phyloP scores from a whole-genome alignment of 2,113 vertebrate species.

The Nettapus auritus region DNA sequence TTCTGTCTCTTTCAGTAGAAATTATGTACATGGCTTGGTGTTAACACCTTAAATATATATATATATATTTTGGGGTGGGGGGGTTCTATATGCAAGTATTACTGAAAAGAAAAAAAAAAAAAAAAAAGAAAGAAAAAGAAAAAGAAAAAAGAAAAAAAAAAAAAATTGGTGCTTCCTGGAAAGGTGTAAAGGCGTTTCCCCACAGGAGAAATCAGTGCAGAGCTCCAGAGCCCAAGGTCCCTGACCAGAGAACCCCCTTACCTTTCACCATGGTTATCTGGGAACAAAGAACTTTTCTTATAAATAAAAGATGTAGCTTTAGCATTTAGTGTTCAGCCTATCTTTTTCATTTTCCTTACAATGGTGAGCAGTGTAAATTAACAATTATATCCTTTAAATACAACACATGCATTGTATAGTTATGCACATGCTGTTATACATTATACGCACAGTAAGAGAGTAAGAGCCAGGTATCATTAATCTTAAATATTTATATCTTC shows the following conservation, averaged over 20 bases:
- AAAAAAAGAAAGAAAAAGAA: neutral
- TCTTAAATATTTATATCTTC: slow-evolving; percentile 43
- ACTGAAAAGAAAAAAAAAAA: neutral
- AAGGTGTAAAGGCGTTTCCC: neutral
- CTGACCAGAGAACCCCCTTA: neutral
- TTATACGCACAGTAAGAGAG: neutral
- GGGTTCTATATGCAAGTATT: neutral
- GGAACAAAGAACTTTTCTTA: neutral
- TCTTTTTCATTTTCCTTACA: neutral
- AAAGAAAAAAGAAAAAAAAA: neutral
- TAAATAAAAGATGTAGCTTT: neutral
- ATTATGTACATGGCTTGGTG: neutral
- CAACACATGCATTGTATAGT: neutral
- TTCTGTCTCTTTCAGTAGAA: neutral
- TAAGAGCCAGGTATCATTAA: slow-evolving; percentile 15
- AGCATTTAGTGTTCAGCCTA: neutral
- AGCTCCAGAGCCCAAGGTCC: neutral
- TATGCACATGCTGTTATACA: neutral
- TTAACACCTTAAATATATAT: neutral
- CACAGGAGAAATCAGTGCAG: neutral
- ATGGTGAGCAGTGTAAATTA: neutral
- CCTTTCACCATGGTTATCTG: neutral
- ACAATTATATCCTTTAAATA: neutral
- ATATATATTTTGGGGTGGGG: too few relatives aligned
- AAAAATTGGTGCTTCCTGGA: neutral